Conservation (phyloP, 1,140 invertebrate species). For the Drosophila pachea region DNA sequence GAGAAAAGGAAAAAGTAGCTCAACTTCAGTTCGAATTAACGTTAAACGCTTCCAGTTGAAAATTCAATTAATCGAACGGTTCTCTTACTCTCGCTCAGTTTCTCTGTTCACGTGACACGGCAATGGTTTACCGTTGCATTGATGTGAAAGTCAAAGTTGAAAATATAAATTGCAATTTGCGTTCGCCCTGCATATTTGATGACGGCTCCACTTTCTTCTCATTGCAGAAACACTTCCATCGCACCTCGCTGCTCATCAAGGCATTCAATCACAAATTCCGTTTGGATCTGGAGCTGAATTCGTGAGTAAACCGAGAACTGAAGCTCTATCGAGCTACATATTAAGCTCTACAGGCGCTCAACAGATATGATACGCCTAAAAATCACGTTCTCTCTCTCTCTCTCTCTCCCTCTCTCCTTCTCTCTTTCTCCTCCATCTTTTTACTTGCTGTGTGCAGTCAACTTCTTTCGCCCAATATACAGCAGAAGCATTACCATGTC, state of each 20-base stretch:
- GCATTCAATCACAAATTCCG: slow-evolving; percentile 98
- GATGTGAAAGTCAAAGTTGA: neutral
- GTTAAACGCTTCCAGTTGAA: neutral
- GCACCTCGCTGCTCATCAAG: slow-evolving; percentile 95
- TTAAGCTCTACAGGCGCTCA: neutral
- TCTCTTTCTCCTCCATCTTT: too few species aligned
- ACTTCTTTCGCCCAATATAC: slow-evolving; percentile 89
- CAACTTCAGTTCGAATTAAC: slow-evolving; percentile 1
- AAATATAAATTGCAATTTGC: neutral
- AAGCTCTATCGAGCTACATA: neutral
- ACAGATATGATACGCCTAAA: neutral
- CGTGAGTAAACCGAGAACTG: slow-evolving; percentile 86
- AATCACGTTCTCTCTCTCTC: too few species aligned
- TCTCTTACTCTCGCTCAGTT: neutral
- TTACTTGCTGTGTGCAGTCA: slow-evolving; percentile 81
- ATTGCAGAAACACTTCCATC: slow-evolving; percentile 94
- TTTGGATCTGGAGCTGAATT: slow-evolving; percentile 95
- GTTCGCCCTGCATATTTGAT: slow-evolving; percentile 2
- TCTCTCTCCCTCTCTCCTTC: neutral
- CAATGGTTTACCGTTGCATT: too few species aligned
- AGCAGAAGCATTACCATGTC: slow-evolving; percentile 88
- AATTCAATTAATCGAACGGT: too few species aligned
- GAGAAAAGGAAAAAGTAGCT: neutral
- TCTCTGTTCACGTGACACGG: neutral
- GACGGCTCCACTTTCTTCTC: slow-evolving; percentile 47